phyloP scores from a whole-genome alignment of 2,888 invertebrate genomes.

The Lissocephala sabroskyi region DNA sequence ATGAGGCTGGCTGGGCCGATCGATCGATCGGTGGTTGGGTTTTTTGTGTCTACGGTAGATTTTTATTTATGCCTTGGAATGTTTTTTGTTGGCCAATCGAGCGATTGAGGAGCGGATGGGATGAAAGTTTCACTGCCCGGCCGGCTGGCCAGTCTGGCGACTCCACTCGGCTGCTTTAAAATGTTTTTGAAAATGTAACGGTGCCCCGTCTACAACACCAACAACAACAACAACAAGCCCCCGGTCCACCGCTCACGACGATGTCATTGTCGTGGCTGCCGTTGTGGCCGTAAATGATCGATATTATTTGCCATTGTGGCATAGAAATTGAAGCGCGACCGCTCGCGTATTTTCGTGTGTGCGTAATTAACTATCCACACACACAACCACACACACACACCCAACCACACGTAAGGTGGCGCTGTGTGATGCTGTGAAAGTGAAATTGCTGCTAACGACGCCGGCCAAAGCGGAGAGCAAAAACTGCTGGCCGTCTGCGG shows the following conservation, averaged over 20 bases:
- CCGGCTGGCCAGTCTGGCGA: conserved; percentile 12
- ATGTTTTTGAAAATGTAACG: conserved; percentile 49
- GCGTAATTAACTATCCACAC: conserved; percentile 57
- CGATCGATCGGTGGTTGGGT: no score
- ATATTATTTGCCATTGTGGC: conserved; percentile 61
- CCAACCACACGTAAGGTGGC: no score
- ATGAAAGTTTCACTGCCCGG: conserved; percentile 58
- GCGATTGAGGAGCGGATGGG: conserved; percentile 17
- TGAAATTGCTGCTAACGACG: conserved; percentile 61
- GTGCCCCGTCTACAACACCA: conserved; percentile 16
- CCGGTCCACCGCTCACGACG: conserved; percentile 16
- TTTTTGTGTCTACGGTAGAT: no score
- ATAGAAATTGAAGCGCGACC: conserved; percentile 44
- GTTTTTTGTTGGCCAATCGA: conserved; percentile 35
- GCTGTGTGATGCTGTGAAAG: conserved; percentile 60
- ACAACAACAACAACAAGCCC: conserved; percentile 8
- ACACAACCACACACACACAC: conserved; percentile 15
- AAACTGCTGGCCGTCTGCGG: background rate
- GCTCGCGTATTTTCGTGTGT: conserved; percentile 18
- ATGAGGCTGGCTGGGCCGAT: no score
- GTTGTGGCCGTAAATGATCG: conserved; percentile 46
- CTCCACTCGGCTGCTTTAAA: background rate
- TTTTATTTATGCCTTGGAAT: conserved; percentile 37
- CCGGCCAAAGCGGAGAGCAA: conserved; percentile 13
- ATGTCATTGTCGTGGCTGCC: conserved; percentile 29